Base-by-base conservation (phyloP, 2,113 vertebrate species). In the Peromyscus leucopus region DNA sequence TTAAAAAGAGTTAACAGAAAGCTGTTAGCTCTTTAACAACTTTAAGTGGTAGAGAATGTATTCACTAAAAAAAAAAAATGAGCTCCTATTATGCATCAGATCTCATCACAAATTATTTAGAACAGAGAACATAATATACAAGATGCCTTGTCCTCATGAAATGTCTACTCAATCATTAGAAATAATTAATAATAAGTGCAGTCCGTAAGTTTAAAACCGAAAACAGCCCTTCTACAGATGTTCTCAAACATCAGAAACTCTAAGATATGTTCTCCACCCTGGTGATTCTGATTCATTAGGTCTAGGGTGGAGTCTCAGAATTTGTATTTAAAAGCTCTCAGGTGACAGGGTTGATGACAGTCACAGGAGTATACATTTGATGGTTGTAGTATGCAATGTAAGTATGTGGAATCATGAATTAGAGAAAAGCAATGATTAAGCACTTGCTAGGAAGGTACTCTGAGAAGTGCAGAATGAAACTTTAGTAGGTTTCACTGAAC, bases 1-100 rank as follows among this genome's bases (percentile, higher is more conserved):
- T 94, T 95, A 51, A 42, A 94, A 93, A 65, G 51, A 71, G 69
- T 39, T 71, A 80, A 63, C 16, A 92, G 24, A 55, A 80, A 89
- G 36, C 80, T 83, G 11, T 79, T 67, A 71, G 2, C 9, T 80
- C 24, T 92, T 75, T 75, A 42, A 85, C 65, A 22, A 97, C 51
- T 51, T 51, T 51, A 51, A 90, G 33, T 78, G 17, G 13, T 33
- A 67, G 33, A 88, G 13, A 90, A 79, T 72, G 3, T 46, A 46
- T 42, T 67, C 7, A 69, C 36, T 78, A 76, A 72, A 88, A 7
- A 93, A n/a, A 80, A 19, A 26, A 82, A 69, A 74, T 71, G 48
- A 55, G 22, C 90, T 63, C 15, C n/a, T 39, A 85, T 0, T 57
- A 57, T 42, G 0, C 78, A 42, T 26, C 36, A 59, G 28, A 80